phyloP scores from a whole-genome alignment of 2,888 invertebrate species.

The Lasiommata megera region DNA sequence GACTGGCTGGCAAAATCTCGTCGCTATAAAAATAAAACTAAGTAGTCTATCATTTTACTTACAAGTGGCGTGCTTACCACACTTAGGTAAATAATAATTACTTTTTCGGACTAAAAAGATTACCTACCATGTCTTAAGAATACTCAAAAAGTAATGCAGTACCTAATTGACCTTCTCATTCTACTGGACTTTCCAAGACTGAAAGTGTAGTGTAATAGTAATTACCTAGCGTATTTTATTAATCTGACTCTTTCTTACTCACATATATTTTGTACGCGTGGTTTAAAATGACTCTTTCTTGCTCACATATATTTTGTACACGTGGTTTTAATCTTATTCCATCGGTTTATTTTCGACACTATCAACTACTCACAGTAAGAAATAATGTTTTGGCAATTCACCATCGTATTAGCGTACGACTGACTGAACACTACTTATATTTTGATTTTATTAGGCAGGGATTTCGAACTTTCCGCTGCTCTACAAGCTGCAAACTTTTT shows the following conservation, averaged over 20 bases:
- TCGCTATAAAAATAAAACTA: no score
- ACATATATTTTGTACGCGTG: background rate
- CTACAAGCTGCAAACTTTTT: no score
- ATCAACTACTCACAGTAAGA: no score
- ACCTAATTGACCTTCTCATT: slow-evolving; percentile 2
- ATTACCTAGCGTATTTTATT: no score
- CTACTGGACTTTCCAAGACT: slow-evolving; percentile 38
- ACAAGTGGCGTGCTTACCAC: no score
- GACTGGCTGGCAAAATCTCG: no score
- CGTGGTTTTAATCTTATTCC: background rate
- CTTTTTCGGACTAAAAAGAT: slow-evolving; percentile 5
- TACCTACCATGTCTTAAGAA: slow-evolving; percentile 11
- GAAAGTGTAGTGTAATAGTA: slow-evolving; percentile 33
- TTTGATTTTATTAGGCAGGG: no score
- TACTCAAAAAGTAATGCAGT: slow-evolving; percentile 24
- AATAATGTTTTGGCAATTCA: no score
- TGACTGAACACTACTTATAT: no score
- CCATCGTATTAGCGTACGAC: no score
- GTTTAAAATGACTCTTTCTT: background rate
- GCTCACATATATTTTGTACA: background rate
- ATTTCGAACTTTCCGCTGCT: no score
- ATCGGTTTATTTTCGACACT: background rate
- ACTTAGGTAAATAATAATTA: background rate
- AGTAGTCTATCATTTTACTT: no score
- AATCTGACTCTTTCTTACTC: background rate